These are phyloP conservation scores for Drosophila borealis DNA, from an alignment of 2,888 invertebrate genomes.

Conservation along the genomic window DNA sequence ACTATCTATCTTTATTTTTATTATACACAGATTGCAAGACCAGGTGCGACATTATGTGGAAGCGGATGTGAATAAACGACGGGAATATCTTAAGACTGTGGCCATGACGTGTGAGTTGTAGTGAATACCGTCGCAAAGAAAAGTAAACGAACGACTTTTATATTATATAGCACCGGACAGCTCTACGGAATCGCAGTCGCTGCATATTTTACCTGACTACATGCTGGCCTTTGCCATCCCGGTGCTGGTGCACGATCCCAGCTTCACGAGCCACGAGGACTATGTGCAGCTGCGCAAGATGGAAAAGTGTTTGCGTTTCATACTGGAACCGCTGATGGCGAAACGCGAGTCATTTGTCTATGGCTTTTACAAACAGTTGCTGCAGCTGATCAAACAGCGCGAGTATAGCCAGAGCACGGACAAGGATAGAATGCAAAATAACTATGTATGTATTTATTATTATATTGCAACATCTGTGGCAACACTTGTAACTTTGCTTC, in stretches of 20 bases:
- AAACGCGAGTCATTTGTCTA: slow-evolving; percentile 97
- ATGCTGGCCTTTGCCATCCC: slow-evolving; percentile 99
- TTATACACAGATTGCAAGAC: slow-evolving; percentile 77
- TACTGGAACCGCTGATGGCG: slow-evolving; percentile 96
- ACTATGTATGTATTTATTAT: slow-evolving; percentile 52
- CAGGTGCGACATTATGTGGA: slow-evolving; percentile 92
- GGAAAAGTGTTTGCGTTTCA: slow-evolving; percentile 96
- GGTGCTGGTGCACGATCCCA: slow-evolving; percentile 96
- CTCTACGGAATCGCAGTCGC: slow-evolving; percentile 87
- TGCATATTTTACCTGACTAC: slow-evolving; percentile 97
- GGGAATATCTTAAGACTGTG: slow-evolving; percentile 95
- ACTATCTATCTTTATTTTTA: background rate
- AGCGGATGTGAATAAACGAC: slow-evolving; percentile 94
- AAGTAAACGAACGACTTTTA: background rate
- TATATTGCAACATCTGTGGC: background rate
- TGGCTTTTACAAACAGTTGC: slow-evolving; percentile 96
- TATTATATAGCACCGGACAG: slow-evolving; percentile 69
- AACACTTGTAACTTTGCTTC: slow-evolving; percentile 2
- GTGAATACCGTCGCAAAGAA: background rate
- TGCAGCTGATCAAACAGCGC: slow-evolving; percentile 97
- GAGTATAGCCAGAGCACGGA: slow-evolving; percentile 93
- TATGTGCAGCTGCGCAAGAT: slow-evolving; percentile 90
- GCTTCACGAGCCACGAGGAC: slow-evolving; percentile 91
- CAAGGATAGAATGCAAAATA: slow-evolving; percentile 86
- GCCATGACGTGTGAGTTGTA: slow-evolving; percentile 86